phyloP scores from a whole-genome alignment of 2,888 invertebrate genomes.

The Deilephila elpenor region DNA sequence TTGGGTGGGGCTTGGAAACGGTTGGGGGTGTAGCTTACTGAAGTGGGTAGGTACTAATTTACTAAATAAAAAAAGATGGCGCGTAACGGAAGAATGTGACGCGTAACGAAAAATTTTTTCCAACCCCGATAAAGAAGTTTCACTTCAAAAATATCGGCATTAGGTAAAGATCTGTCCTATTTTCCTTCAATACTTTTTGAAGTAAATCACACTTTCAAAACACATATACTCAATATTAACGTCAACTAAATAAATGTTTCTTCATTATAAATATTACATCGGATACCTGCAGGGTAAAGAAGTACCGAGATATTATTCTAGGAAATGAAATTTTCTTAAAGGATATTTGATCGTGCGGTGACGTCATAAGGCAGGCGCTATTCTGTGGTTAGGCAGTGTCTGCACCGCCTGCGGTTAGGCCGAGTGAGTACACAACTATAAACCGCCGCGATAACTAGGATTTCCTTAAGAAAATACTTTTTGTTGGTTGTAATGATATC shows the following conservation, averaged over 20 bases:
- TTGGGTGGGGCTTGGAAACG: too few species aligned
- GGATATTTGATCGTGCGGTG: not conserved
- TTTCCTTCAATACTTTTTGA: not conserved
- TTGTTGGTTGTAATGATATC: not conserved
- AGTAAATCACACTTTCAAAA: not conserved
- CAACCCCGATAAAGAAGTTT: too few species aligned
- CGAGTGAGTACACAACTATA: not conserved
- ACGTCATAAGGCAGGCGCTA: not conserved
- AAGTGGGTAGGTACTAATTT: too few species aligned
- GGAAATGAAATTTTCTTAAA: not conserved
- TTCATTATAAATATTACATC: too few species aligned
- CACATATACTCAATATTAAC: too few species aligned
- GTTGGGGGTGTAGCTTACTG: too few species aligned
- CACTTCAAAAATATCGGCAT: not conserved
- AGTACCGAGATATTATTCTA: too few species aligned
- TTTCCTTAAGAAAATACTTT: conserved; percentile 5
- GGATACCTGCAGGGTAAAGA: not conserved
- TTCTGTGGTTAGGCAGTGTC: conserved; percentile 6
- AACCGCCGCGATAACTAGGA: not conserved
- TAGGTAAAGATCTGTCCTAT: too few species aligned
- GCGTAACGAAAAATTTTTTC: too few species aligned
- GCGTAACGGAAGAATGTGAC: too few species aligned
- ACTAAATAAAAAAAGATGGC: too few species aligned
- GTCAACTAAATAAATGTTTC: too few species aligned
- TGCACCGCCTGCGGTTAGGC: conserved; percentile 9